Evolutionary conservation across 2,888 invertebrate species (phyloP).

Genomic region (Frankliniella fusca): DNA sequence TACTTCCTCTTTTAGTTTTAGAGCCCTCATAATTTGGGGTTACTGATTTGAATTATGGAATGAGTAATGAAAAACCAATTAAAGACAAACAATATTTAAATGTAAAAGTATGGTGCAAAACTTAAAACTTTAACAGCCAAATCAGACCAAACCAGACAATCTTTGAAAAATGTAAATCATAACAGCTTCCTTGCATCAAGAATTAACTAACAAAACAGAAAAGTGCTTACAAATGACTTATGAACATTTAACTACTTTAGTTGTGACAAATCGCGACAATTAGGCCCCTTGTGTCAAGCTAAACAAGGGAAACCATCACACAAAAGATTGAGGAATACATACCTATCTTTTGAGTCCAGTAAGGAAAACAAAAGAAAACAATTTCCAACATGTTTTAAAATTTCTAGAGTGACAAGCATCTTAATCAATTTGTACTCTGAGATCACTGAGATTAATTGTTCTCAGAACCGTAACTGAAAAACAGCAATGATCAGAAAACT

Average conservation of each 20-base stretch:
- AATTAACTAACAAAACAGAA: slow-evolving; percentile 4
- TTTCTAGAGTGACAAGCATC: slow-evolving; percentile 14
- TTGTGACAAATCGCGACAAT: slow-evolving; percentile 13
- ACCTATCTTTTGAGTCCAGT: slow-evolving; percentile 26
- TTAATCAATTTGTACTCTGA: not conserved
- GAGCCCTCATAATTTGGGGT: not conserved
- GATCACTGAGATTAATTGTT: not conserved
- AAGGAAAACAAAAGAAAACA: slow-evolving; percentile 25
- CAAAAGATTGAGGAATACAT: slow-evolving; percentile 3
- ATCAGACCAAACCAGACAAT: too few relatives aligned
- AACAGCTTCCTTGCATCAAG: slow-evolving; percentile 3
- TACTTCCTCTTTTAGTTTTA: not conserved
- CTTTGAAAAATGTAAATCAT: not conserved
- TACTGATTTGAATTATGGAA: not conserved
- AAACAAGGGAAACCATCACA: slow-evolving; percentile 19
- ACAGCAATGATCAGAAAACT: slow-evolving; percentile 3
- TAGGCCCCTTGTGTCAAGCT: slow-evolving; percentile 14
- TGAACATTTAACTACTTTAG: slow-evolving; percentile 15
- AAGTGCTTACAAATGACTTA: slow-evolving; percentile 19
- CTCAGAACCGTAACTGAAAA: slow-evolving; percentile 18
- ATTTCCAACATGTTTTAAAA: slow-evolving; percentile 21
- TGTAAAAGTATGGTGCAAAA: too few relatives aligned
- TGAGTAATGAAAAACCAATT: not conserved
- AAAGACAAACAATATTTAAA: not conserved
- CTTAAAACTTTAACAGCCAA: too few relatives aligned